phyloP scores from a whole-genome alignment of 2,797 vertebrate genomes.

The Catostomus latipinnis region DNA sequence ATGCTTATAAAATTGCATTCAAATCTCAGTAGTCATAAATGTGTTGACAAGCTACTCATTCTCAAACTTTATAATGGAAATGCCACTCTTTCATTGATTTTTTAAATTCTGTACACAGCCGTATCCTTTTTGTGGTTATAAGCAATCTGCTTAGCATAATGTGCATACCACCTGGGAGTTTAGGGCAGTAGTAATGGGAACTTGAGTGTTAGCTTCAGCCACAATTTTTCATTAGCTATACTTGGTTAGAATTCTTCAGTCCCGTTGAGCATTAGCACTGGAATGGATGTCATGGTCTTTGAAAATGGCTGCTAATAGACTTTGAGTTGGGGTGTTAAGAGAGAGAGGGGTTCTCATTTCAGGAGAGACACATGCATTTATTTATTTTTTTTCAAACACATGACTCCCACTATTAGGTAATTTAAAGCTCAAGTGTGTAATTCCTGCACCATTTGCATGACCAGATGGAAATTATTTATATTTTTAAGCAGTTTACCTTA shows the following conservation, averaged over 20 bases:
- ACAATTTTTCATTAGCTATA: constrained; percentile 50
- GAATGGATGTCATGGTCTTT: constrained; percentile 48
- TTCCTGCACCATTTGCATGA: too few relatives aligned
- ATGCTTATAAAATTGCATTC: constrained; percentile 19
- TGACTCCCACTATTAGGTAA: too few relatives aligned
- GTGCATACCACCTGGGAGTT: constrained; percentile 10
- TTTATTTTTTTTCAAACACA: too few relatives aligned
- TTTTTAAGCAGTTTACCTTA: too few relatives aligned
- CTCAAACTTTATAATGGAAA: neutral
- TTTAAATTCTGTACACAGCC: neutral
- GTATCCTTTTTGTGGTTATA: neutral
- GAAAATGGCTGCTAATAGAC: constrained; percentile 49
- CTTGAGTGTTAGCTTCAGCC: constrained; percentile 24
- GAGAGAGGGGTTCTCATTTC: constrained; percentile 17
- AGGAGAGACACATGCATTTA: neutral
- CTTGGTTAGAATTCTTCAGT: constrained; percentile 28
- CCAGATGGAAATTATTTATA: too few relatives aligned
- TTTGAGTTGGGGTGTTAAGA: constrained; percentile 42
- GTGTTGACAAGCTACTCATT: neutral
- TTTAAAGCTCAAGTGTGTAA: too few relatives aligned
- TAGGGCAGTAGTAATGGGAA: constrained; percentile 2
- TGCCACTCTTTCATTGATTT: neutral
- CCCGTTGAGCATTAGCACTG: constrained; percentile 47
- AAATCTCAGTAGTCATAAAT: constrained; percentile 12
- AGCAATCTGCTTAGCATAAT: neutral